Conservation (phyloP, 2,888 invertebrate genomes). For the Dryadula phaetusa region DNA sequence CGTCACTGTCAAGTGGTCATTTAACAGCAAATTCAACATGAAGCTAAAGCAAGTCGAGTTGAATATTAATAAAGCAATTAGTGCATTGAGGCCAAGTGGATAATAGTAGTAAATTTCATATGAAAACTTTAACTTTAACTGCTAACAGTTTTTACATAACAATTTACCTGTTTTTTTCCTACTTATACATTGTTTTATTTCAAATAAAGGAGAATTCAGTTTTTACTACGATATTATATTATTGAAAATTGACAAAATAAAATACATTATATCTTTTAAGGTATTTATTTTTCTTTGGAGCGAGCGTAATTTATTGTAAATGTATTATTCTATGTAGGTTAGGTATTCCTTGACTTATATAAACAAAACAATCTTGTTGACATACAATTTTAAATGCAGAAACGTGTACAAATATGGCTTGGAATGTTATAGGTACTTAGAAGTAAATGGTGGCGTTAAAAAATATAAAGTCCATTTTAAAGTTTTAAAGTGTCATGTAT, state of each 20-base stretch:
- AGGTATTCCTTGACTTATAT: conserved; percentile 10
- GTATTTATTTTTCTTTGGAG: background rate
- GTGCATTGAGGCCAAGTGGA: conserved; percentile 26
- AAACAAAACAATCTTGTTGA: background rate
- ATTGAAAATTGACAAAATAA: too few species aligned
- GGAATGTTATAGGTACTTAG: background rate
- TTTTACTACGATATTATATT: background rate
- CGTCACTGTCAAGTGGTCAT: conserved; percentile 30
- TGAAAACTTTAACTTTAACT: background rate
- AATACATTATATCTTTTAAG: too few species aligned
- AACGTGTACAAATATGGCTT: conserved; percentile 11
- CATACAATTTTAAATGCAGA: conserved; percentile 16
- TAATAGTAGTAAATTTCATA: conserved; percentile 24
- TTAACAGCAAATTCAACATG: conserved; percentile 33
- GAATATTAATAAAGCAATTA: conserved; percentile 43
- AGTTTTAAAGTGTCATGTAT: background rate
- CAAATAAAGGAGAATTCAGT: too few species aligned
- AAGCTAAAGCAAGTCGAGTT: conserved; percentile 26
- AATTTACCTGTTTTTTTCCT: too few species aligned
- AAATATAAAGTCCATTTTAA: background rate
- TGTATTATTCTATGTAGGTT: background rate
- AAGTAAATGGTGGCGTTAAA: background rate
- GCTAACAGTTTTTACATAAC: background rate
- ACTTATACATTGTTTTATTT: too few species aligned
- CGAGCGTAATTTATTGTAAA: background rate